Evolutionary conservation across 2,888 invertebrate species (phyloP).

Genomic region (Bimastos eiseni): DNA sequence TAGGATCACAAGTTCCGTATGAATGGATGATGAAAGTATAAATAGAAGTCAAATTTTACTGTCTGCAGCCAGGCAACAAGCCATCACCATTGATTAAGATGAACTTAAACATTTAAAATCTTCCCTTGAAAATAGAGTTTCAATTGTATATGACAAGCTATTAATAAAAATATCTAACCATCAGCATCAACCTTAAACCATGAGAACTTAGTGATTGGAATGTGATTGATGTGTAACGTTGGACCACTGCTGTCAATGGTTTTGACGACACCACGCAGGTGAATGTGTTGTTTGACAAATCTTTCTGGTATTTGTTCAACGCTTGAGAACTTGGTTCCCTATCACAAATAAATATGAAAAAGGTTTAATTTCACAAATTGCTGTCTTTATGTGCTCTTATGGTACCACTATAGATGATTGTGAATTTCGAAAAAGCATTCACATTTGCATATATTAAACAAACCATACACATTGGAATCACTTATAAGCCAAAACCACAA

Average conservation of each 20-base stretch:
- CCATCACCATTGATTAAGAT: background rate
- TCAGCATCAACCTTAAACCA: background rate
- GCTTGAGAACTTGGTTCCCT: background rate
- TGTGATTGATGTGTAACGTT: background rate
- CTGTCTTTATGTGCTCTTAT: background rate
- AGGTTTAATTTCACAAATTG: background rate
- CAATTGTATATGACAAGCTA: background rate
- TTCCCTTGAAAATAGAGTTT: background rate
- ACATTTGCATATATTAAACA: no score
- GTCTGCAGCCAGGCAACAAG: background rate
- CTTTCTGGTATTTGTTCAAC: background rate
- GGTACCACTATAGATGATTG: no score
- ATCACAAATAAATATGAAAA: background rate
- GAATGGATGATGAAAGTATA: no score
- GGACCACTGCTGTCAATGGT: constrained; percentile 5
- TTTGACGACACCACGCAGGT: background rate
- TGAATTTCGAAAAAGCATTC: no score
- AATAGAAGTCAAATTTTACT: no score
- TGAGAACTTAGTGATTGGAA: background rate
- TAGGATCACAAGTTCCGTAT: no score
- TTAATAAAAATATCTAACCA: background rate
- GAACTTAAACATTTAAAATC: background rate
- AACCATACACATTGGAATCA: background rate
- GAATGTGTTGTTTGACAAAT: background rate
- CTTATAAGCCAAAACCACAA: background rate